Evolutionary conservation across 2,888 invertebrate genomes (phyloP).

Genomic region (Andrena fulva): DNA sequence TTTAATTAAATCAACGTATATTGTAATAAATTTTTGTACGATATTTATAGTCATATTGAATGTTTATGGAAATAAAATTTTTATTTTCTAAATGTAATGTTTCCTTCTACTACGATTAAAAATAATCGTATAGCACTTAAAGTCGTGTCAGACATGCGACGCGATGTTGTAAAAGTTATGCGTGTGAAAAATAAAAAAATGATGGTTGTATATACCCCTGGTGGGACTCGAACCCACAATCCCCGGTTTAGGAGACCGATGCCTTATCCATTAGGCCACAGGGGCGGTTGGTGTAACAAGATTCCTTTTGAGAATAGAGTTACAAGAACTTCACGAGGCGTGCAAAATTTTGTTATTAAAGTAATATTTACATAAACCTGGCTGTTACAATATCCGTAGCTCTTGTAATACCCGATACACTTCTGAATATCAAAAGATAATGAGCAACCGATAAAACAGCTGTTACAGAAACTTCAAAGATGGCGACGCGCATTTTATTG

Average conservation of each 20-base stretch:
- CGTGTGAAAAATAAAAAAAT: conserved; percentile 84
- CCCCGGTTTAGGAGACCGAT: conserved; percentile 94
- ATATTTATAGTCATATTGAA: neutral
- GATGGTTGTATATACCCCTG: conserved; percentile 91
- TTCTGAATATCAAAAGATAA: conserved; percentile 10
- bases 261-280: conserved; percentile 94
- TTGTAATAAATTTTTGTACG: neutral
- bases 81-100: neutral
- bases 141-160: neutral
- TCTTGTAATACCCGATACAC: neutral
- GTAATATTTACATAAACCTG: neutral
- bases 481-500: conserved; percentile 34
- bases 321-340: neutral
- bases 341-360: conserved; percentile 7
- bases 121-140: neutral
- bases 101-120: neutral
- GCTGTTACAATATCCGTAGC: neutral
- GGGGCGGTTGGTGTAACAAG: conserved; percentile 86
- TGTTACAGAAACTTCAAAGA: conserved; percentile 46
- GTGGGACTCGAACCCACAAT: conserved; percentile 95
- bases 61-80: neutral
- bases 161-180: conserved; percentile 81
- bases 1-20: neutral
- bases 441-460: conserved; percentile 24
- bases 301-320: neutral